Percentiles rank a stretch among this genome's conserved stretches.
Conservation (phyloP, 2,888 invertebrate species). For the Thyatira batis region DNA sequence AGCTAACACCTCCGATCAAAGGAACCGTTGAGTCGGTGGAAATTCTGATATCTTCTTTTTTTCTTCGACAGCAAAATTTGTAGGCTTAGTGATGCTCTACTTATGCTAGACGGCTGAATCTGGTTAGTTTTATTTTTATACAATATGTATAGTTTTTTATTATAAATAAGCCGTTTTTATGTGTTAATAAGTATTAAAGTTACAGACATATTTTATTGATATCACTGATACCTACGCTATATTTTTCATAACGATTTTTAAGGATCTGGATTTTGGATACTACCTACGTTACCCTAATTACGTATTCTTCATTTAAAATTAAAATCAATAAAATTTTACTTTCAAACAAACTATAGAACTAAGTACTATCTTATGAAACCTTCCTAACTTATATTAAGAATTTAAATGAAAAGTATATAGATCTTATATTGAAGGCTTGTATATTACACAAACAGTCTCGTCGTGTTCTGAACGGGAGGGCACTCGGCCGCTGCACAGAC, state of each 20-base stretch:
- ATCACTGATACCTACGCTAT: background rate
- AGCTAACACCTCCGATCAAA: conserved; percentile 49
- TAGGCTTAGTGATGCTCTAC: conserved; percentile 36
- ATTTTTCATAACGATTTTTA: too few relatives aligned
- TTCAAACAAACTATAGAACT: background rate
- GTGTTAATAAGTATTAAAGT: too few relatives aligned
- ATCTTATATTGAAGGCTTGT: conserved; percentile 5
- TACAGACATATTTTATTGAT: too few relatives aligned
- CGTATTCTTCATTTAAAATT: background rate
- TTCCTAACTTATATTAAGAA: background rate
- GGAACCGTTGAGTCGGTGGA: conserved; percentile 37
- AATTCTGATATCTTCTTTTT: conserved; percentile 48
- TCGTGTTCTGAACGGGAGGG: conserved; percentile 16
- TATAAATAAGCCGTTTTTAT: too few relatives aligned
- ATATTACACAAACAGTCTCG: conserved; percentile 30
- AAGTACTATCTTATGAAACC: background rate
- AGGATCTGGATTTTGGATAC: too few relatives aligned
- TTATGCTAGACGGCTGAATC: conserved; percentile 6
- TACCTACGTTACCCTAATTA: too few relatives aligned
- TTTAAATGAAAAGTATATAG: background rate
- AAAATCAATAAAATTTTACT: background rate
- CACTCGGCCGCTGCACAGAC: conserved; percentile 18
- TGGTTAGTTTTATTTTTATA: background rate
- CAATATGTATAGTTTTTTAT: too few relatives aligned
- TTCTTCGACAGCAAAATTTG: conserved; percentile 40